Evolutionary conservation across 2,113 vertebrate genomes (phyloP), one percentile per base, ranked within the genome.

Genomic region (Mormoops blainvillei): DNA sequence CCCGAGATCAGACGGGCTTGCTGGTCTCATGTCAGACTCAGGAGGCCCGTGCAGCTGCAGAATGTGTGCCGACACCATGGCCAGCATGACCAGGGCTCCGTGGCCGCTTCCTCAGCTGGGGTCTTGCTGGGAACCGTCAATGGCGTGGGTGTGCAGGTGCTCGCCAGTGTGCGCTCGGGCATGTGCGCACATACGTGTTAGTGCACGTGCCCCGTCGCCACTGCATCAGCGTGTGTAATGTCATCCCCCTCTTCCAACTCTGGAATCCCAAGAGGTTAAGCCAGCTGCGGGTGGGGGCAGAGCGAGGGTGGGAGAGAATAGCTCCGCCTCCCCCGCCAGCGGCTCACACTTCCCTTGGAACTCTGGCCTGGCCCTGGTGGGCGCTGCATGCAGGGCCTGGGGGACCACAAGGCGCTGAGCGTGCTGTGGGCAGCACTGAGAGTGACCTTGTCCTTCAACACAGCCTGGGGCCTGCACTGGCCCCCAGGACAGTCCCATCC

Each of bases 391-490:
- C 41, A 20, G 6, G 0, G 18, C n/a, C n/a, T 13, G 24, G 14
- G 48, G 71, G 45, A 19, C 14, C 0, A 0, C 3, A 13, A 0
- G 11, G 12, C 4, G 36, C 10, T 5, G 0, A 31, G 50, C 12
- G 1, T 15, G 20, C 86, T 15, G 0, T 31, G 31, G 31, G 68
- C 41, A 18, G 36, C 5, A 2, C 7, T 54, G 65, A 56, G 18
- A 41, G 33, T 24, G 24, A 12, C 54, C 48, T 71, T 18, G n/a
- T 73, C 63, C 56, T 63, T 68, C 14, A 16, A 8, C 4, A 6
- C n/a, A 54, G 28, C 38, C 70, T 22, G 67, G 26, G 54, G n/a
- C 13, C 82, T 73, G 18, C 9, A 12, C 31, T 11, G 41, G 43
- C 4, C 18, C 33, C 5, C 31, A 16, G 56, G 56, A 63, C 50